Base-by-base conservation (phyloP, 37 sponge, comb jelly and placozoan species). In the Crambe crambe region DNA sequence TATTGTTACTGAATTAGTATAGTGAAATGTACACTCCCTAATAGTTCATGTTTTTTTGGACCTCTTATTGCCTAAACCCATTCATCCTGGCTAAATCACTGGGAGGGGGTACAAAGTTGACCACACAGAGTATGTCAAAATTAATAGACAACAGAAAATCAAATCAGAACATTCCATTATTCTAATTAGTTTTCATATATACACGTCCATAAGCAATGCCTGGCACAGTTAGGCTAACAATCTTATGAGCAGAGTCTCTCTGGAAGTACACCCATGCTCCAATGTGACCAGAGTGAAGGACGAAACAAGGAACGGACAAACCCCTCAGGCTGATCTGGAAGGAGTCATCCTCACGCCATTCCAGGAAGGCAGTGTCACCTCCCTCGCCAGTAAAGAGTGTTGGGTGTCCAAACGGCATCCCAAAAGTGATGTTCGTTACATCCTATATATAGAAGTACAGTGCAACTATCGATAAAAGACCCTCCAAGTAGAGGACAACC, bases 181-280 rank as follows among this genome's bases (percentile, higher is more conserved):
- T n/a, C n/a, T n/a, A n/a, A n/a, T n/a, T n/a, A n/a, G n/a, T n/a
- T 72, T 72, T 80, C 69, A 38, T 67, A 30, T 66, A 84, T 40
- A 60, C 72, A 0, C 17, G 39, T 8, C 80, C 86, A 37, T 85
- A 89, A 20, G 54, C 58, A 15, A 32, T 20, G 21, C 90, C 90
- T 56, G 90, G 90, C 21, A 85, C 31, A 12, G 73, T 72, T 51
- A 89, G 87, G 10, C 72, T 76, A 2, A 32, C 40, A 23, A 89
- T 56, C 15, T 37, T 20, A 27, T 74, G 74, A 2, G n/a, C 38
- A 35, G 37, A 21, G 26, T 54, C 42, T 58, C 86, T 51, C 21
- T 61, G 54, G 66, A 90, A 90, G 60, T 90, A 68, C 41, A 90
- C 57, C 72, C 75, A 72, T 20, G 58, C 72, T 5, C 87, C 83